These are phyloP conservation scores for Crocallis elinguaria DNA, from an alignment of 2,888 invertebrate species.

Conservation along the genomic window DNA sequence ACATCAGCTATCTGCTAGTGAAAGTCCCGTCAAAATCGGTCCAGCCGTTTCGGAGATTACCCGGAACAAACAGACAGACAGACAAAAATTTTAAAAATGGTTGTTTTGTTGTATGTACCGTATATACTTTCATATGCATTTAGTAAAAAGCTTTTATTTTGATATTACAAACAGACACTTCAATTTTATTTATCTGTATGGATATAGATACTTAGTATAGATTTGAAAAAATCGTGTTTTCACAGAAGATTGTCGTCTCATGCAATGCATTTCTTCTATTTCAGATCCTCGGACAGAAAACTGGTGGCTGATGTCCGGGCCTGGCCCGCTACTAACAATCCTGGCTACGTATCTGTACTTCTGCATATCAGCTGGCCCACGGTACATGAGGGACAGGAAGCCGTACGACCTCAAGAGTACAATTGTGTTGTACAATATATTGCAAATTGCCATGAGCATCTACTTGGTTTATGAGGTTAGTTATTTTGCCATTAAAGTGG, in stretches of 20 bases:
- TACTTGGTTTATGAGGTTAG: constrained; percentile 86
- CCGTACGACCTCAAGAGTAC: constrained; percentile 89
- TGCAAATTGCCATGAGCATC: constrained; percentile 93
- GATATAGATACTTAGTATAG: too few relatives aligned
- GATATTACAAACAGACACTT: too few relatives aligned
- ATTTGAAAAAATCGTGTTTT: not conserved
- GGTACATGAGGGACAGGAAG: constrained; percentile 90
- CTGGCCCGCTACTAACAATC: constrained; percentile 87
- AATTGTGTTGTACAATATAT: constrained; percentile 93
- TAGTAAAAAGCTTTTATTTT: too few relatives aligned
- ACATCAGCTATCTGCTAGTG: too few relatives aligned
- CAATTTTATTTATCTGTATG: too few relatives aligned
- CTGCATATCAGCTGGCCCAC: constrained; percentile 90
- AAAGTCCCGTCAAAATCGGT: too few relatives aligned
- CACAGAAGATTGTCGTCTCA: not conserved
- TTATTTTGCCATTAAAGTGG: not conserved
- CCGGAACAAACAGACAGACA: too few relatives aligned
- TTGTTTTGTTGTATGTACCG: too few relatives aligned
- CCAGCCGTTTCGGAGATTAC: too few relatives aligned
- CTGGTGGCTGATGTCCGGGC: constrained; percentile 92
- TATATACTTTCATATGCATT: too few relatives aligned
- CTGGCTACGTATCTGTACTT: constrained; percentile 88
- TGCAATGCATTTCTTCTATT: constrained; percentile 35
- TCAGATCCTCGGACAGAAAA: constrained; percentile 90
- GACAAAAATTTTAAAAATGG: too few relatives aligned